These are phyloP conservation scores for Diaphora mendica DNA, from an alignment of 2,888 invertebrate genomes.

Conservation along the genomic window DNA sequence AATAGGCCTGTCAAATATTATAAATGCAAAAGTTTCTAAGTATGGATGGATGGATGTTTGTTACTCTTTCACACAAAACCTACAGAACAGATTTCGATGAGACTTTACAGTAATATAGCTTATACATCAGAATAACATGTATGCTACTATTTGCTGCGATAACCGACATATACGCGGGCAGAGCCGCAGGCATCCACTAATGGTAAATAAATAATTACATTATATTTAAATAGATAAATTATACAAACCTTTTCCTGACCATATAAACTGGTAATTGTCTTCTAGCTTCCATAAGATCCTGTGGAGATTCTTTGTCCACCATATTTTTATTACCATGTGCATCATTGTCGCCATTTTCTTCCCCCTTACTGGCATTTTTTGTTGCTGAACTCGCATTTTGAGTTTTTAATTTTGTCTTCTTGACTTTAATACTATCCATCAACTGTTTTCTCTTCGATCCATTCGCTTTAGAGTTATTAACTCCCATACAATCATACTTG, in stretches of 20 bases:
- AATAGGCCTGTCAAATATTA: no score
- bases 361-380: slow-evolving; percentile 21
- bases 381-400: slow-evolving; percentile 31
- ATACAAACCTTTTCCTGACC: slow-evolving; percentile 78
- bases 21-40: no score
- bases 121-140: no score
- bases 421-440: slow-evolving; percentile 60
- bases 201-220: not conserved
- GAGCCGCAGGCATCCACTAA: no score
- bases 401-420: slow-evolving; percentile 63
- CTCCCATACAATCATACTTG: slow-evolving; percentile 72
- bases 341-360: slow-evolving; percentile 49
- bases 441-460: slow-evolving; percentile 61
- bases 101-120: no score
- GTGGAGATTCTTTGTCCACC: slow-evolving; percentile 47
- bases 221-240: not conserved
- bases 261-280: slow-evolving; percentile 84
- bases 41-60: no score
- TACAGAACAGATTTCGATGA: no score
- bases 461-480: slow-evolving; percentile 53
- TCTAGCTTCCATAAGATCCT: slow-evolving; percentile 75
- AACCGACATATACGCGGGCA: no score
- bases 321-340: slow-evolving; percentile 41
- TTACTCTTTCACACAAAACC: no score
- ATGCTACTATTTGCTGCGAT: no score